These are phyloP conservation scores for Criorhina ranunculi DNA, from an alignment of 2,888 invertebrate species.

Conservation along the genomic window DNA sequence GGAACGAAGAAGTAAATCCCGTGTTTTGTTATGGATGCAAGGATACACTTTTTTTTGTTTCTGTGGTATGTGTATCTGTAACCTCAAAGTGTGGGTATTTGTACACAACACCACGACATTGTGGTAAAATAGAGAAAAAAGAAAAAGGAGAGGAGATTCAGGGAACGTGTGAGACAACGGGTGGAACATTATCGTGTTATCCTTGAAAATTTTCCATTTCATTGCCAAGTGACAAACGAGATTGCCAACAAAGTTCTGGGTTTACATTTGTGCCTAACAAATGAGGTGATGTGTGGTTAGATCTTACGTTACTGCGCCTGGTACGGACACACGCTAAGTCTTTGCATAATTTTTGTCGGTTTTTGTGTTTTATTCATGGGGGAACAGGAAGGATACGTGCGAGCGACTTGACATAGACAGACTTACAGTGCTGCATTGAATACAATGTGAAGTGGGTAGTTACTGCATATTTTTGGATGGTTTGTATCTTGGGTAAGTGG, in stretches of 20 bases:
- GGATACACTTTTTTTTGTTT: not conserved
- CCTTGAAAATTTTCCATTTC: slow-evolving; percentile 47
- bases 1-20: not conserved
- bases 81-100: slow-evolving; percentile 5
- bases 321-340: not conserved
- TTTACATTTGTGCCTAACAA: slow-evolving; percentile 31
- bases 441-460: not conserved
- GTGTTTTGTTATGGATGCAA: not conserved
- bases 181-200: slow-evolving; percentile 1
- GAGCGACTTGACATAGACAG: not conserved
- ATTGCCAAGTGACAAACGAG: slow-evolving; percentile 45
- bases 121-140: slow-evolving; percentile 21
- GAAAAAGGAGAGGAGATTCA: not conserved
- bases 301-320: not conserved
- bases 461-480: too few relatives aligned
- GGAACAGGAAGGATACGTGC: too few relatives aligned
- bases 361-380: not conserved
- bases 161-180: not conserved
- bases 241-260: slow-evolving; percentile 37
- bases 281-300: slow-evolving; percentile 15
- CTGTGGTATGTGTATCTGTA: slow-evolving; percentile 7
- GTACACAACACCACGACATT: slow-evolving; percentile 12
- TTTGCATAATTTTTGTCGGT: slow-evolving; percentile 19
- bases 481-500: too few relatives aligned
- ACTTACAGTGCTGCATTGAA: slow-evolving; percentile 5